Percentiles rank a stretch among this genome's conserved stretches.
These are phyloP conservation scores for Carcinoscorpius rotundicauda DNA, from an alignment of 1,140 invertebrate genomes.

Conservation along the genomic window DNA sequence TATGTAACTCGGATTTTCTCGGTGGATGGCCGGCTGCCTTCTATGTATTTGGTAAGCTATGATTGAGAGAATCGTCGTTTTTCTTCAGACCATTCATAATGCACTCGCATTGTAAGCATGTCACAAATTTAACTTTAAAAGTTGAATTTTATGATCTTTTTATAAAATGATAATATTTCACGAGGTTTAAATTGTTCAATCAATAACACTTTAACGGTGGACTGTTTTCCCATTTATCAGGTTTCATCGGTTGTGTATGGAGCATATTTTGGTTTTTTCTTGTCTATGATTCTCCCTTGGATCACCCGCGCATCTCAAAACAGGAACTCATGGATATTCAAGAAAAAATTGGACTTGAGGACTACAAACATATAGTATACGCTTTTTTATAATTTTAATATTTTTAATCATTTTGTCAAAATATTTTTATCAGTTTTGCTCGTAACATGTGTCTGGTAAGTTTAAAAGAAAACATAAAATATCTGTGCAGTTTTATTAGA, in stretches of 20 bases:
- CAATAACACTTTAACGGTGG: no score
- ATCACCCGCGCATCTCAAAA: conserved; percentile 56
- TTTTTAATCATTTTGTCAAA: conserved; percentile 6
- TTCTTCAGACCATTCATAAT: neutral
- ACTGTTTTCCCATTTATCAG: conserved; percentile 32
- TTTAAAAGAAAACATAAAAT: no score
- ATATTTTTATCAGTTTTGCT: conserved; percentile 18
- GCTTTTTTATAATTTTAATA: neutral
- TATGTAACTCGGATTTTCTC: conserved; percentile 34
- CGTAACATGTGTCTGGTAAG: no score
- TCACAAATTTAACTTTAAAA: no score
- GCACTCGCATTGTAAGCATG: no score
- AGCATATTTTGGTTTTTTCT: conserved; percentile 51
- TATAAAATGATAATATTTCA: no score
- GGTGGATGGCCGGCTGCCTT: conserved; percentile 57
- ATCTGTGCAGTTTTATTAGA: no score
- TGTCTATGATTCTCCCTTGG: conserved; percentile 59
- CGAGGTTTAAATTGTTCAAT: no score
- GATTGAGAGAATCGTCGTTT: neutral
- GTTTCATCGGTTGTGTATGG: conserved; percentile 49
- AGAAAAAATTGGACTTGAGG: conserved; percentile 20
- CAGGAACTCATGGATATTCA: conserved; percentile 66
- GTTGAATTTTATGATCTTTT: no score
- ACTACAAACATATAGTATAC: neutral
- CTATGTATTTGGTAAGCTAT: conserved; percentile 45